These are phyloP conservation scores for Sardina pilchardus DNA, from an alignment of 2,113 vertebrate species.

Conservation along the genomic window DNA sequence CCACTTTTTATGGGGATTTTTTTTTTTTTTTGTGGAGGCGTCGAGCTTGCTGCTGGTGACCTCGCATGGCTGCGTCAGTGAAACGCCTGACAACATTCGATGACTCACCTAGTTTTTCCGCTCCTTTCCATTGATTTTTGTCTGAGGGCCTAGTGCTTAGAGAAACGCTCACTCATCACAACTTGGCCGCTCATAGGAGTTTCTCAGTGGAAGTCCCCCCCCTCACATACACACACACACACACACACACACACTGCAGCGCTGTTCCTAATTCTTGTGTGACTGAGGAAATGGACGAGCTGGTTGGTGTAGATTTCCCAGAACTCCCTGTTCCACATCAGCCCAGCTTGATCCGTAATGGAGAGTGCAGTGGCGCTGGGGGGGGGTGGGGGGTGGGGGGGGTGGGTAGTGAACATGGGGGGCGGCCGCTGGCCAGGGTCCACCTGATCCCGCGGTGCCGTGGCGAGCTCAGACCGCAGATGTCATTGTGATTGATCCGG, in stretches of 20 bases:
- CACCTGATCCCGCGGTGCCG: not conserved
- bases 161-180: not conserved
- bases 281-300: not conserved
- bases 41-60: not conserved
- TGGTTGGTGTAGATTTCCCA: not conserved
- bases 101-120: not conserved
- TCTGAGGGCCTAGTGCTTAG: not conserved
- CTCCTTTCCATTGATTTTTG: not conserved
- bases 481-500: conserved; percentile 21
- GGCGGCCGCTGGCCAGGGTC: not conserved
- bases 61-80: not conserved
- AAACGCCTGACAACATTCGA: not conserved
- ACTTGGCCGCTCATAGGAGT: not conserved
- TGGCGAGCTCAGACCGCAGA: not conserved
- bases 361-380: not conserved
- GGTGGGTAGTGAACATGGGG: not conserved
- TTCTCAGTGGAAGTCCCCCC: not conserved
- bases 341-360: not conserved
- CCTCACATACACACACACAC: not conserved
- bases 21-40: not conserved
- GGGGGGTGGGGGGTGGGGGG: too few relatives aligned
- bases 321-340: not conserved
- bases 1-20: not conserved
- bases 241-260: not conserved
- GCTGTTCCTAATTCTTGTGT: not conserved